Evolutionary conservation across 2,888 invertebrate genomes (phyloP).

Genomic region (Dermolepida albohirtum): DNA sequence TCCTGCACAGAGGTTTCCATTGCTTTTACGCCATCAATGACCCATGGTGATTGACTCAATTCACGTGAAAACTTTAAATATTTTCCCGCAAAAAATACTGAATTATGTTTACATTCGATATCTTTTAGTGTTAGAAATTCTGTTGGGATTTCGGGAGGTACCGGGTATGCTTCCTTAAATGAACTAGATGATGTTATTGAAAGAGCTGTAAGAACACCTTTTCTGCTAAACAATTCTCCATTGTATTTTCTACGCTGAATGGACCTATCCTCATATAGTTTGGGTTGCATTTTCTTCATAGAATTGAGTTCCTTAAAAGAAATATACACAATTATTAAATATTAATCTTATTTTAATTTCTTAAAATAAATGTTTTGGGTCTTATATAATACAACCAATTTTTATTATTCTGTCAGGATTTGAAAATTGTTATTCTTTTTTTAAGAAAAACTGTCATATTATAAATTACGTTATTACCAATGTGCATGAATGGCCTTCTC

Average conservation of each 20-base stretch:
- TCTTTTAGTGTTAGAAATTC: slow-evolving; percentile 65
- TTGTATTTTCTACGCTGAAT: slow-evolving; percentile 63
- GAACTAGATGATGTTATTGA: slow-evolving; percentile 64
- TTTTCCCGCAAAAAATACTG: slow-evolving; percentile 77
- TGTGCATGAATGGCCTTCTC: no score
- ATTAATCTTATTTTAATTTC: no score
- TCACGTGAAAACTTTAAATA: slow-evolving; percentile 87
- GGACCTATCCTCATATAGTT: slow-evolving; percentile 63
- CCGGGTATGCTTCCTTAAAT: slow-evolving; percentile 67
- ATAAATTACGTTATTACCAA: no score
- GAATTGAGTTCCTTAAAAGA: slow-evolving; percentile 64
- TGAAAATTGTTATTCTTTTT: no score
- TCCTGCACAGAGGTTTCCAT: slow-evolving; percentile 93
- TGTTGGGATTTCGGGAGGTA: slow-evolving; percentile 68
- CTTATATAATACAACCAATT: no score
- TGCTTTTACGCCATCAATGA: slow-evolving; percentile 81
- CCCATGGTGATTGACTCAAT: slow-evolving; percentile 95
- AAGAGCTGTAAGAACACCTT: slow-evolving; percentile 71
- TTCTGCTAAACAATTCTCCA: slow-evolving; percentile 73
- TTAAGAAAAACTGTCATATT: no score
- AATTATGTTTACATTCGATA: slow-evolving; percentile 70
- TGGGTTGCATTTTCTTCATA: slow-evolving; percentile 65
- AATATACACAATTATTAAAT: background rate
- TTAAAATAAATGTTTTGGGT: no score
- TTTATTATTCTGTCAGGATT: no score